Conservation (phyloP, 1,140 invertebrate genomes). For the Drosophila melanogaster region DNA sequence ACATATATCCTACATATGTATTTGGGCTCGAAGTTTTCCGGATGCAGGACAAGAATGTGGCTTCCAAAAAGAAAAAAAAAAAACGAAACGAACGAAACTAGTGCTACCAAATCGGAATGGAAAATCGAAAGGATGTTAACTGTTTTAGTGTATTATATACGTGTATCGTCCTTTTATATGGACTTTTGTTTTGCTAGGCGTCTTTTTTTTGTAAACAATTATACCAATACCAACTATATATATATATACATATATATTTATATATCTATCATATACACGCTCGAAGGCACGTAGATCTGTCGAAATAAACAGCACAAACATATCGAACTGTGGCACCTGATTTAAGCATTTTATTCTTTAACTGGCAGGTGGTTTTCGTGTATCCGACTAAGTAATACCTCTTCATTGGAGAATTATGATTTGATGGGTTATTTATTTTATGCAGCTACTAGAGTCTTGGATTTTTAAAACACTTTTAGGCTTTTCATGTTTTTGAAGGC, state of each 20-base stretch:
- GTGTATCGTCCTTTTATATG: slow-evolving; percentile 44
- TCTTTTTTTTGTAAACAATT: slow-evolving; percentile 39
- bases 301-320: slow-evolving; percentile 48
- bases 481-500: not conserved
- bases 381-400: not conserved
- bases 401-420: not conserved
- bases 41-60: slow-evolving; percentile 9
- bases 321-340: slow-evolving; percentile 8
- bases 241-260: slow-evolving; percentile 35
- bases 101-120: slow-evolving; percentile 36
- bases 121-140: slow-evolving; percentile 22
- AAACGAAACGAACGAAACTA: slow-evolving; percentile 14
- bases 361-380: not conserved
- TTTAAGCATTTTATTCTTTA: not conserved
- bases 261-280: slow-evolving; percentile 23
- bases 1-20: slow-evolving; percentile 1
- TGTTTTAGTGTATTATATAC: slow-evolving; percentile 28
- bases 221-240: slow-evolving; percentile 32
- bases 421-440: not conserved
- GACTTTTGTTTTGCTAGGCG: slow-evolving; percentile 49
- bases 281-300: slow-evolving; percentile 18
- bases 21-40: slow-evolving; percentile 14
- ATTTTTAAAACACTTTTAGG: not conserved
- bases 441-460: not conserved
- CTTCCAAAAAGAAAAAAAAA: slow-evolving; percentile 17